phyloP scores from a whole-genome alignment of 2,113 vertebrate genomes.

The Reinhardtius hippoglossoides region DNA sequence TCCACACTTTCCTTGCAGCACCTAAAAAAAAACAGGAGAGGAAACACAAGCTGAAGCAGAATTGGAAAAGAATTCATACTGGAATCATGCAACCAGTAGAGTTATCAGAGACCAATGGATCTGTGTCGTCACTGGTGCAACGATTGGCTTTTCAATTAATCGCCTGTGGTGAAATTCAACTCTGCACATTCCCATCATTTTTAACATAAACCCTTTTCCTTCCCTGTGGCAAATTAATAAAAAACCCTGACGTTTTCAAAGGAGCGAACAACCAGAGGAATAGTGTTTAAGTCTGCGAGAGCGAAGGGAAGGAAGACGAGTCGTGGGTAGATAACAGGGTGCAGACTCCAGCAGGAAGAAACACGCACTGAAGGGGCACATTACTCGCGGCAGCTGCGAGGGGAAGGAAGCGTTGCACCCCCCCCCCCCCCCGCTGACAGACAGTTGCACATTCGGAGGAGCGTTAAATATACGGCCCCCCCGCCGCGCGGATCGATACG shows the following conservation, averaged over 20 bases:
- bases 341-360: slow-evolving; percentile 7
- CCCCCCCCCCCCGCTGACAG: background rate
- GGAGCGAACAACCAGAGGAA: slow-evolving; percentile 11
- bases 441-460: background rate
- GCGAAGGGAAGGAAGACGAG: slow-evolving; percentile 31
- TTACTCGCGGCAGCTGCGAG: slow-evolving; percentile 21
- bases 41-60: no score
- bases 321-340: slow-evolving; percentile 34
- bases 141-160: no score
- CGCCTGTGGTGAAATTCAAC: background rate
- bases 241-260: slow-evolving; percentile 17
- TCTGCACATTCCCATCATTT: background rate
- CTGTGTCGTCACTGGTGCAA: no score
- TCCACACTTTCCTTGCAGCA: no score
- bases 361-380: slow-evolving; percentile 30
- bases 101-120: no score
- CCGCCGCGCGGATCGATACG: background rate
- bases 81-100: no score
- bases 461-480: slow-evolving; percentile 9
- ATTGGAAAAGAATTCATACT: no score
- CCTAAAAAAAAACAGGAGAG: no score
- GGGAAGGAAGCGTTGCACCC: slow-evolving; percentile 4
- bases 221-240: background rate
- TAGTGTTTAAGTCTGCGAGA: slow-evolving; percentile 5
- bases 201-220: background rate